phyloP scores from a whole-genome alignment of 1,140 invertebrate species.

The Euglossa dilemma region DNA sequence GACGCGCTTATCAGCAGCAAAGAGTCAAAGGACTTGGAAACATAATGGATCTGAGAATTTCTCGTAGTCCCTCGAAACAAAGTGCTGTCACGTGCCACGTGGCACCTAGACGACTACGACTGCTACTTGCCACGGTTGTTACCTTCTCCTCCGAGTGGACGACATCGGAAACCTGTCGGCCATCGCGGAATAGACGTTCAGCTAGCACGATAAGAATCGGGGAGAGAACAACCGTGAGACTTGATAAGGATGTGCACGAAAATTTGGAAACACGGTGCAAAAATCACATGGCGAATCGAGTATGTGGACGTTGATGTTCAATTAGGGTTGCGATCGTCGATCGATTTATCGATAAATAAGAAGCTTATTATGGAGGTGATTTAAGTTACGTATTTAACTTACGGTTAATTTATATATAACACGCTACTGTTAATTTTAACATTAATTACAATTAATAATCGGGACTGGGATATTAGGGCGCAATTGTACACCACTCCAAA shows the following conservation, averaged over 20 bases:
- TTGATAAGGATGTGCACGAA: not conserved
- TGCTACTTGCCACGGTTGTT: not conserved
- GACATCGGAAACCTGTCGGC: constrained; percentile 46
- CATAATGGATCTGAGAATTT: constrained; percentile 52
- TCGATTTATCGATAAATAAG: too few species aligned
- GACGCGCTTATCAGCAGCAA: constrained; percentile 48
- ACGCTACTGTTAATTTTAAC: too few species aligned
- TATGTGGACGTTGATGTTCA: not conserved
- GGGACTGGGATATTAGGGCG: too few species aligned
- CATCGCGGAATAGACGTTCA: constrained; percentile 30
- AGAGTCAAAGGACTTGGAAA: constrained; percentile 54
- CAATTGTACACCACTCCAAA: too few species aligned
- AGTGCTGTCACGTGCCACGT: constrained; percentile 32
- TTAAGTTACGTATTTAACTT: too few species aligned
- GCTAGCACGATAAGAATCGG: constrained; percentile 39
- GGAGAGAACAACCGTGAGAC: not conserved
- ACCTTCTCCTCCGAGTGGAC: constrained; percentile 16
- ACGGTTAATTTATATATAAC: too few species aligned
- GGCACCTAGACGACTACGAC: not conserved
- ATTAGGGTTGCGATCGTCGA: too few species aligned
- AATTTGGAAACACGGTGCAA: not conserved
- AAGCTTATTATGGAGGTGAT: too few species aligned
- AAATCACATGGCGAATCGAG: not conserved
- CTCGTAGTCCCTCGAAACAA: constrained; percentile 40
- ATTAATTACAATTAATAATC: too few species aligned